These are phyloP conservation scores for Lasioglossum figueresi DNA, from an alignment of 2,888 invertebrate genomes.

Conservation along the genomic window DNA sequence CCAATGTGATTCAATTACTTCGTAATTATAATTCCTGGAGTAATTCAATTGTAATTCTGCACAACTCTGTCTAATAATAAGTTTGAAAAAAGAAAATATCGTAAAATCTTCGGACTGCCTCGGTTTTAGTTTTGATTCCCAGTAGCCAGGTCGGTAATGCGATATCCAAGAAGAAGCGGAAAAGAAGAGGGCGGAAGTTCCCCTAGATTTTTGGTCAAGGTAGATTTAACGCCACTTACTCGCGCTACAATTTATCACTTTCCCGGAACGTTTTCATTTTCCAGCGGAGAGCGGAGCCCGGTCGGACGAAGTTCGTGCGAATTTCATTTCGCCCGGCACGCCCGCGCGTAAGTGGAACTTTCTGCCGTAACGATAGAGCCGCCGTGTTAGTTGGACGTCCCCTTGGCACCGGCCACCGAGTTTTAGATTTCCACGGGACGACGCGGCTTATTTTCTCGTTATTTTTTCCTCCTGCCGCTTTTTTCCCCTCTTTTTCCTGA, in stretches of 20 bases:
- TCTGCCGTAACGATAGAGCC: constrained; percentile 40
- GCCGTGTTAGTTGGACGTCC: constrained; percentile 34
- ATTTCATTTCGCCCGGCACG: constrained; percentile 57
- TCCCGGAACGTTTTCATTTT: constrained; percentile 54
- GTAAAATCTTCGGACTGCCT: not conserved
- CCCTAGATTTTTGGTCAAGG: constrained; percentile 45
- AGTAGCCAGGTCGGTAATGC: not conserved
- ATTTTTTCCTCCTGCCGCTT: constrained; percentile 5
- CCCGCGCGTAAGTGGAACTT: constrained; percentile 51
- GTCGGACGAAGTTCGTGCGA: constrained; percentile 51
- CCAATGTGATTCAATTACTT: too few species aligned
- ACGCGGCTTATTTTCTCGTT: constrained; percentile 50
- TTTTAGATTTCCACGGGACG: constrained; percentile 21
- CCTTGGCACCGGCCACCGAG: constrained; percentile 45
- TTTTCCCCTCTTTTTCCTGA: not conserved
- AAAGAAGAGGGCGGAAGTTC: constrained; percentile 12
- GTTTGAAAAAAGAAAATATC: not conserved
- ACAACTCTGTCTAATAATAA: not conserved
- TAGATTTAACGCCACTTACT: constrained; percentile 54
- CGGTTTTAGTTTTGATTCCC: not conserved
- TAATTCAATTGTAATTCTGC: too few species aligned
- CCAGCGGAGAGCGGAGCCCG: constrained; percentile 18
- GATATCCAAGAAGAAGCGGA: not conserved
- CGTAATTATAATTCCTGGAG: too few species aligned
- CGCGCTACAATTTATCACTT: constrained; percentile 54